phyloP scores from a whole-genome alignment of 2,113 vertebrate genomes.

The Engystomops pustulosus region DNA sequence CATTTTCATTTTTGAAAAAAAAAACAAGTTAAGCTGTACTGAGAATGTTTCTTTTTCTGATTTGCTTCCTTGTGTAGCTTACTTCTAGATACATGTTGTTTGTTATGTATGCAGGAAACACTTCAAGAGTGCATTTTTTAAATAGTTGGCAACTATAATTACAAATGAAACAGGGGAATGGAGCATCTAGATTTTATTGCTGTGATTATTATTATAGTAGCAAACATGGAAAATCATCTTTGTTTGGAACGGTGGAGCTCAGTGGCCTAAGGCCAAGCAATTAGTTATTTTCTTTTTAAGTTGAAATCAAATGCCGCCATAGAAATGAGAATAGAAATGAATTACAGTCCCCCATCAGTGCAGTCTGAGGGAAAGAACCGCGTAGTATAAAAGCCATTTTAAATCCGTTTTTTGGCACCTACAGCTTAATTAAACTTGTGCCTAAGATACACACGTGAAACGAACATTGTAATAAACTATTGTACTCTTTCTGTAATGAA shows the following conservation, averaged over 20 bases:
- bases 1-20: too few species aligned
- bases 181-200: constrained; percentile 45
- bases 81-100: background rate
- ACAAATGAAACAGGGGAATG: constrained; percentile 30
- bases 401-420: constrained; percentile 51
- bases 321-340: constrained; percentile 57
- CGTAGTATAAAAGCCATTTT: constrained; percentile 51
- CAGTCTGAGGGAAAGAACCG: constrained; percentile 37
- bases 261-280: constrained; percentile 53
- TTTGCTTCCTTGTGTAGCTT: too few species aligned
- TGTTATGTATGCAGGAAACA: constrained; percentile 36
- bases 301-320: constrained; percentile 51
- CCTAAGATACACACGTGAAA: constrained; percentile 40
- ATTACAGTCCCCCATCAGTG: constrained; percentile 48
- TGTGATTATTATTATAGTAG: constrained; percentile 50
- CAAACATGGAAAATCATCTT: constrained; percentile 51
- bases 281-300: constrained; percentile 57
- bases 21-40: too few species aligned
- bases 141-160: constrained; percentile 34
- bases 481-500: constrained; percentile 45
- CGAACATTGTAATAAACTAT: constrained; percentile 30
- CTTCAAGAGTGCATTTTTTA: constrained; percentile 31
- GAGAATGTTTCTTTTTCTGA: too few species aligned
- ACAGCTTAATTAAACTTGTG: constrained; percentile 54
- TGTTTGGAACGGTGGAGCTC: constrained; percentile 35